These are phyloP conservation scores for Folsomia candida DNA, from an alignment of 2,888 invertebrate genomes.

Conservation along the genomic window DNA sequence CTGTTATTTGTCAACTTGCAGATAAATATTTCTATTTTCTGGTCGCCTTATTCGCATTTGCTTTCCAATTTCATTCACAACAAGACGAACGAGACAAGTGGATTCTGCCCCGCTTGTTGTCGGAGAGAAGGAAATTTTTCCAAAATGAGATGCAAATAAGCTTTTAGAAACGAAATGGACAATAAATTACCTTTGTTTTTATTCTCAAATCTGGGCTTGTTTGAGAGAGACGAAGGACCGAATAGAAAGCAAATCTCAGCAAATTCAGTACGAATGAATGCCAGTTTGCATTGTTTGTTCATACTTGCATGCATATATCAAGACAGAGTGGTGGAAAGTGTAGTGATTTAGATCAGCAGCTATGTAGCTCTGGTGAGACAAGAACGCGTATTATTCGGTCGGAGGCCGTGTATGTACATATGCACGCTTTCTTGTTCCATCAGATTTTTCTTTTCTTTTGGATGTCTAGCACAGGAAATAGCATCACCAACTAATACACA, in stretches of 20 bases:
- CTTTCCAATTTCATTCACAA: neutral
- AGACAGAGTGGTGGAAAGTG: too few relatives aligned
- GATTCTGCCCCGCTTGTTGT: neutral
- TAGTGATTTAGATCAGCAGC: too few relatives aligned
- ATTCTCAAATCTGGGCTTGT: neutral
- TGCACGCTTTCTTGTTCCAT: too few relatives aligned
- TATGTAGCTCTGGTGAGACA: too few relatives aligned
- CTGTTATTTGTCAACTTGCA: neutral
- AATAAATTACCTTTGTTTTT: constrained; percentile 9
- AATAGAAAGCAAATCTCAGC: neutral
- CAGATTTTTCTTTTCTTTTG: neutral
- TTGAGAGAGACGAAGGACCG: neutral
- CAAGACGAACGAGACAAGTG: neutral
- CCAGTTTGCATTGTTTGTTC: neutral
- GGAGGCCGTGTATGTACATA: too few relatives aligned
- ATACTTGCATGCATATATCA: too few relatives aligned
- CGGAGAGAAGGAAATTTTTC: neutral
- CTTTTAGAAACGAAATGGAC: constrained; percentile 5
- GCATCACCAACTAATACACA: neutral
- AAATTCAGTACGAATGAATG: neutral
- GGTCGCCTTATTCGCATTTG: neutral
- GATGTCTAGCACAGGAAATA: neutral
- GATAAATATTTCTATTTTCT: neutral
- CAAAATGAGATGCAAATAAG: constrained; percentile 10
- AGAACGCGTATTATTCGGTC: too few relatives aligned